Evolutionary conservation across 1,140 invertebrate species (phyloP), one percentile per base, ranked within the genome.

Genomic region (Phenacoccus solenopsis): DNA sequence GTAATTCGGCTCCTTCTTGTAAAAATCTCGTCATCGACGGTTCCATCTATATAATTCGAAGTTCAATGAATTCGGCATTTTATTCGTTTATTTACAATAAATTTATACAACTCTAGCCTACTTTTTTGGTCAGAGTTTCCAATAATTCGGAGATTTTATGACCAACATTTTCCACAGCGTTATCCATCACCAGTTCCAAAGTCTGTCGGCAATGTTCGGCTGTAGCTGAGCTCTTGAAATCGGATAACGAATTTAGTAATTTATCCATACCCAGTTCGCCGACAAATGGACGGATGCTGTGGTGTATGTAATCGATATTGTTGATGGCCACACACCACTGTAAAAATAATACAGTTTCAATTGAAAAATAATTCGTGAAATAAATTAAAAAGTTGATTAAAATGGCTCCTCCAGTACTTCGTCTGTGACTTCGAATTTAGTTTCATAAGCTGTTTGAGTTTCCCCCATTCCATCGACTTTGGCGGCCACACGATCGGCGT

Each of bases 291-390:
- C 84, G 83, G 69, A 98, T 83, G 12, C 88, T 88, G 74, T 90
- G 86, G 1, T 90, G 83, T 2, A 98, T 93, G 77, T 96, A 95
- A 77, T 98, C 93, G 73, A 98, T 96, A 76, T 98, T 97, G 80
- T 98, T 98, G 61, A 98, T 93, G 0, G 94, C 93, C 24, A 94
- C 86, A 76, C 95, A 98, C 84, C 96, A 91, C 80, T 86, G 76
- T 80, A 78, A 67, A 57, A 70, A 28, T 22, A 27, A 59, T 59
- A 25, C 12, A 3, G 28, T 21, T 67, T 22, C 32, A 16, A 4
- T 35, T 3, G 1, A 49, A 67, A 67, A 22, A 3, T 32, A 13
- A 32, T 32, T 32, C 13, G 5, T 5, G 30, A 7, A 13, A 32
- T 32, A 32, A 13, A 10, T 21, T 4, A n/a, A 35, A 69, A 56